These are phyloP conservation scores for Romanogobio albipinnatus DNA, from an alignment of 2,113 vertebrate genomes.

Conservation along the genomic window DNA sequence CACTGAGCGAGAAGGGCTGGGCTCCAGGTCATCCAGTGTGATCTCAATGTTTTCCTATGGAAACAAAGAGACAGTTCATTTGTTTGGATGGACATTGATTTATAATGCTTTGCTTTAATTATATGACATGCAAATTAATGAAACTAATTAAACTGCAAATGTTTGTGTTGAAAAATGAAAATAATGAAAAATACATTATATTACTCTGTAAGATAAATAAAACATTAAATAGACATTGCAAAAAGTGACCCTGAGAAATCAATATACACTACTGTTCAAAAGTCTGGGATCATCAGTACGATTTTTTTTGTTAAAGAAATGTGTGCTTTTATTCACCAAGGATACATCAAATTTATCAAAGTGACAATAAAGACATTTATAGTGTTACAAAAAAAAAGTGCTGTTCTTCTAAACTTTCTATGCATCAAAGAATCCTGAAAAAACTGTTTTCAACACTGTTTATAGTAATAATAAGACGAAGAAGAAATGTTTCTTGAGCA, in stretches of 20 bases:
- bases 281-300: too few relatives aligned
- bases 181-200: not conserved
- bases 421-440: not conserved
- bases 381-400: too few relatives aligned
- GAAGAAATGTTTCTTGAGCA: not conserved
- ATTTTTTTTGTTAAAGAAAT: too few relatives aligned
- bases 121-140: not conserved
- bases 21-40: constrained; percentile 86
- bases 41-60: constrained; percentile 93
- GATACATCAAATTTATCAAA: too few relatives aligned
- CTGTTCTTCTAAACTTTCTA: not conserved
- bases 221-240: not conserved
- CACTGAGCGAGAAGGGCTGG: constrained; percentile 80
- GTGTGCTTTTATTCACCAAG: too few relatives aligned
- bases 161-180: not conserved
- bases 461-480: not conserved
- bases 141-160: not conserved
- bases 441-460: not conserved
- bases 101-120: not conserved
- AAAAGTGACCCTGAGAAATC: too few relatives aligned
- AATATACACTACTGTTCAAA: too few relatives aligned
- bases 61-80: constrained; percentile 56
- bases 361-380: too few relatives aligned
- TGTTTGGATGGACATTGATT: constrained; percentile 31
- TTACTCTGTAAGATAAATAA: not conserved